phyloP scores from a whole-genome alignment of 2,888 invertebrate genomes.

The Helobdella robusta region DNA sequence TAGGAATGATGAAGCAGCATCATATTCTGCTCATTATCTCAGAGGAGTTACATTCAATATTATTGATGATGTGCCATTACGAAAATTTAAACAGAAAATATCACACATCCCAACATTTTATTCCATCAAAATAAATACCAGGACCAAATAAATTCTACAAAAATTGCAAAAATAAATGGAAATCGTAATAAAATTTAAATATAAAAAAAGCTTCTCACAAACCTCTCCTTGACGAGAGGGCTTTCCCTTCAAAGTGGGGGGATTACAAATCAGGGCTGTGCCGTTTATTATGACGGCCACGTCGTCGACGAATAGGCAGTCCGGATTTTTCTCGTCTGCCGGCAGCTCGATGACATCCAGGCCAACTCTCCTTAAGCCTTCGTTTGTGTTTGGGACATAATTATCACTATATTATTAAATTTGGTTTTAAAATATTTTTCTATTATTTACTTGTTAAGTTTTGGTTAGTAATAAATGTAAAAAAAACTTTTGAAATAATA shows the following conservation, averaged over 20 bases:
- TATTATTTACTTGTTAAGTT: background rate
- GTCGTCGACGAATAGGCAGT: constrained; percentile 78
- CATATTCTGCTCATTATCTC: too few species aligned
- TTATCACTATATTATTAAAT: background rate
- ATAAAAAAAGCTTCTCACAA: constrained; percentile 30
- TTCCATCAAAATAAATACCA: too few species aligned
- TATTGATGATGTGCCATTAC: too few species aligned
- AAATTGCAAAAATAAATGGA: too few species aligned
- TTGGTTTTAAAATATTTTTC: background rate
- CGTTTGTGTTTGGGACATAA: background rate
- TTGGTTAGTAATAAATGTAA: too few species aligned
- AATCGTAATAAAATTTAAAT: too few species aligned
- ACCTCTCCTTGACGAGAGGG: constrained; percentile 66
- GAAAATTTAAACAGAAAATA: too few species aligned
- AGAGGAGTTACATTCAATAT: too few species aligned
- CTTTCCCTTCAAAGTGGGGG: constrained; percentile 52
- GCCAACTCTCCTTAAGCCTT: constrained; percentile 61
- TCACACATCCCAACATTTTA: too few species aligned
- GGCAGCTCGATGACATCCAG: constrained; percentile 78
- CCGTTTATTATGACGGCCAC: constrained; percentile 84
- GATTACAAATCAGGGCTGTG: constrained; percentile 65
- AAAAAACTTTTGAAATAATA: too few species aligned
- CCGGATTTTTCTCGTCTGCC: constrained; percentile 71
- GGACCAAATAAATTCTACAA: too few species aligned
- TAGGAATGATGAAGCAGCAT: too few species aligned